Conservation (phyloP, 2,888 invertebrate species). For the Pocota personata region DNA sequence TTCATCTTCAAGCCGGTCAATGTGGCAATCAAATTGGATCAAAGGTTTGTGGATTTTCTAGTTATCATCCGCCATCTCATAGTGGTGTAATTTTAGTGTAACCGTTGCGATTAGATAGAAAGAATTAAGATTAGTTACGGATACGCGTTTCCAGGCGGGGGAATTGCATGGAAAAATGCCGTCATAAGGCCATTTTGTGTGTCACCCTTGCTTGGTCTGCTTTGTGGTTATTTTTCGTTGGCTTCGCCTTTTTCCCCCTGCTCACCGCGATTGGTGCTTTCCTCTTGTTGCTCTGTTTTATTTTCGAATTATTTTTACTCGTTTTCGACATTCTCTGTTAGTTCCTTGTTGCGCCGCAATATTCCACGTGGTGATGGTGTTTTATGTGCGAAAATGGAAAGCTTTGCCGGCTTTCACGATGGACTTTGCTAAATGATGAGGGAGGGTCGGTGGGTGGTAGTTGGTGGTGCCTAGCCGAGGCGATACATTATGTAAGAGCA, state of each 20-base stretch:
- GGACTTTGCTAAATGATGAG: conserved; percentile 15
- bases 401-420: conserved; percentile 29
- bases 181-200: conserved; percentile 64
- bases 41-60: conserved; percentile 86
- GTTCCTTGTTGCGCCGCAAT: conserved; percentile 54
- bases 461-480: not conserved
- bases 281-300: conserved; percentile 8
- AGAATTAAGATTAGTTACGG: not conserved
- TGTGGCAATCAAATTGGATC: conserved; percentile 97
- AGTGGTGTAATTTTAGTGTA: not conserved
- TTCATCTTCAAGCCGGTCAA: conserved; percentile 95
- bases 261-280: not conserved
- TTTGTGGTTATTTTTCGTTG: conserved; percentile 48
- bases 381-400: conserved; percentile 44
- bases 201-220: conserved; percentile 47
- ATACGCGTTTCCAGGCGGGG: conserved; percentile 3
- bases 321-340: conserved; percentile 52
- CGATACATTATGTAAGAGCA: conserved; percentile 43
- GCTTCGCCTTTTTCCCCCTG: not conserved
- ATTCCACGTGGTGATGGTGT: conserved; percentile 52
- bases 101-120: not conserved
- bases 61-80: not conserved
- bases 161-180: conserved; percentile 37
- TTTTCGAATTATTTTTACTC: conserved; percentile 48
- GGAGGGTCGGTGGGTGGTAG: not conserved